phyloP scores from a whole-genome alignment of 2,797 vertebrate species.

The Sebastolobus altivelis region DNA sequence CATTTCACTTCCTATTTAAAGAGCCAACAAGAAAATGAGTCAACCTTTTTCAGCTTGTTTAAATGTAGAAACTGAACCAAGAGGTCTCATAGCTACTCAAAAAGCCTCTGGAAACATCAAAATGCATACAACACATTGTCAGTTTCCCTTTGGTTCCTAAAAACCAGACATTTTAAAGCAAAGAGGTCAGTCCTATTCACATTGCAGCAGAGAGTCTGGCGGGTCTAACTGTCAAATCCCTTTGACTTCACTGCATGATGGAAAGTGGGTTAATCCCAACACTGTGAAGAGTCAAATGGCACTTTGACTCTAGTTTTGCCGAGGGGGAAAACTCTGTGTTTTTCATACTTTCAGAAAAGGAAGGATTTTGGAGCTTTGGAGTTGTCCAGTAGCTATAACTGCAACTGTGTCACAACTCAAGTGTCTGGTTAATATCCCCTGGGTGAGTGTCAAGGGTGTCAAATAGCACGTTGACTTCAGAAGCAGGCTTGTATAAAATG shows the following conservation, averaged over 20 bases:
- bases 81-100: neutral
- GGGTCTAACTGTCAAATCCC: conserved; percentile 47
- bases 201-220: conserved; percentile 25
- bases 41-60: neutral
- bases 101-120: neutral
- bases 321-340: neutral
- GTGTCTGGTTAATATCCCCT: conserved; percentile 6
- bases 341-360: neutral
- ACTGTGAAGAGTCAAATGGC: conserved; percentile 36
- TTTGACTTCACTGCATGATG: conserved; percentile 37
- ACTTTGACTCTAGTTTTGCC: conserved; percentile 9
- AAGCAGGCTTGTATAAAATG: conserved; percentile 15
- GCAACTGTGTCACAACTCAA: conserved; percentile 10
- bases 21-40: neutral
- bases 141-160: conserved; percentile 27
- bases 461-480: conserved; percentile 22
- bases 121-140: conserved; percentile 4
- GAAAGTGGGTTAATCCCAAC: conserved; percentile 52
- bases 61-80: neutral
- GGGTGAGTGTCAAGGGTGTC: conserved; percentile 8
- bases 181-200: conserved; percentile 43
- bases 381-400: neutral
- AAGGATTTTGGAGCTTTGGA: neutral
- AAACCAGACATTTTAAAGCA: conserved; percentile 24
- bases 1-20: neutral